Percentiles rank a stretch among this genome's conserved stretches.
phyloP scores from a whole-genome alignment of 2,888 invertebrate species.

The Lysandra bellargus region DNA sequence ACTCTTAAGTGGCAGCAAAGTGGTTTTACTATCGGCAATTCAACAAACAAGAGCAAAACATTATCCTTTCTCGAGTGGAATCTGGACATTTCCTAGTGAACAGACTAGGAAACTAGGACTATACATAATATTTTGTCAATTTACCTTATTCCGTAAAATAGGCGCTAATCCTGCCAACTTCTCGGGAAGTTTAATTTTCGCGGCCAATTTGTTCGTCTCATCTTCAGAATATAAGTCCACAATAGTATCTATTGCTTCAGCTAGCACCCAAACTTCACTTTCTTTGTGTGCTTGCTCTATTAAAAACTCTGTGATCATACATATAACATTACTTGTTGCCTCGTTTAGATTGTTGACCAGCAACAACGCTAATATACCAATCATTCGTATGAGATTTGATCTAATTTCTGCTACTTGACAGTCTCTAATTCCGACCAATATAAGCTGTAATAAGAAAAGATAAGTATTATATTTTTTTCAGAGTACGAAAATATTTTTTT shows the following conservation, averaged over 20 bases:
- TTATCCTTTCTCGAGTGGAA: too few species aligned
- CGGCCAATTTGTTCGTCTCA: constrained; percentile 83
- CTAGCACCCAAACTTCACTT: constrained; percentile 85
- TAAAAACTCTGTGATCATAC: constrained; percentile 80
- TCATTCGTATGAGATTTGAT: constrained; percentile 81
- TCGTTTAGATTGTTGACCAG: constrained; percentile 66
- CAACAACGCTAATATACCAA: constrained; percentile 78
- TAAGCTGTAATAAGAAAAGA: constrained; percentile 60
- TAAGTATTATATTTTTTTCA: not conserved
- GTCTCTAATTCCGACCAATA: constrained; percentile 75
- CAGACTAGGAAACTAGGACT: too few species aligned
- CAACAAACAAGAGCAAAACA: too few species aligned
- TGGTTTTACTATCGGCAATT: too few species aligned
- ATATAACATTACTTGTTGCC: constrained; percentile 60
- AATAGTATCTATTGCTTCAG: constrained; percentile 87
- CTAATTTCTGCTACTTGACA: constrained; percentile 79
- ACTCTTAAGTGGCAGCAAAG: too few species aligned
- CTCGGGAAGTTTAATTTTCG: constrained; percentile 83
- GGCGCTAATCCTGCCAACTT: constrained; percentile 81
- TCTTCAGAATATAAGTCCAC: constrained; percentile 90
- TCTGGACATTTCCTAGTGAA: too few species aligned
- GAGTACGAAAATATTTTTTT: too few species aligned
- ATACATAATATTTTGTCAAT: not conserved
- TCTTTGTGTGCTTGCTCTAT: constrained; percentile 82
- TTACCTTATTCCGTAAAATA: constrained; percentile 84